Percentiles rank a stretch among this genome's conserved stretches.
Evolutionary conservation across 1,140 invertebrate genomes (phyloP).

Genomic region (Holotrichia oblita): DNA sequence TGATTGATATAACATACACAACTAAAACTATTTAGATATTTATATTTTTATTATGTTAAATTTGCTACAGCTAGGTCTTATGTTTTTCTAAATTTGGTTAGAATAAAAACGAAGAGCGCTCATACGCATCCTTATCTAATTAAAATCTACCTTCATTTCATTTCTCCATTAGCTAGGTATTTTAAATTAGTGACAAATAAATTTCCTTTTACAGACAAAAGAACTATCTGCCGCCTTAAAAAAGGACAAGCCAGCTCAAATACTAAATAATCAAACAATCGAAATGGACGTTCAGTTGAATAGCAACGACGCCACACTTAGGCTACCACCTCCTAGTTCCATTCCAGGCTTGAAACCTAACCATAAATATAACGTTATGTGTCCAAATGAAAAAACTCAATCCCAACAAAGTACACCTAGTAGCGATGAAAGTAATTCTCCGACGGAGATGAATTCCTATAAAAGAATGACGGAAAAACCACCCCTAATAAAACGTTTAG

Average conservation of each 20-base stretch:
- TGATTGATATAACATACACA: too few species aligned
- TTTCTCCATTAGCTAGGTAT: neutral
- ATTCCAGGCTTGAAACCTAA: conserved; percentile 65
- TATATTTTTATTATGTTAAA: too few species aligned
- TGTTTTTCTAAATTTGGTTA: too few species aligned
- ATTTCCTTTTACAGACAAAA: conserved; percentile 52
- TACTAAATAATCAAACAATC: conserved; percentile 52
- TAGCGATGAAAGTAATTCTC: conserved; percentile 87
- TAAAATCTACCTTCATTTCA: too few species aligned
- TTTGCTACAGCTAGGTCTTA: too few species aligned
- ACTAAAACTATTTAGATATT: too few species aligned
- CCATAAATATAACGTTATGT: conserved; percentile 64
- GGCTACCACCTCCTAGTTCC: conserved; percentile 64
- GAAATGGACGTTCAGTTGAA: conserved; percentile 67
- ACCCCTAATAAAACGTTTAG: conserved; percentile 80
- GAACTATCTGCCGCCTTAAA: conserved; percentile 54
- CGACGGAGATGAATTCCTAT: conserved; percentile 88
- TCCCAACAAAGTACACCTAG: conserved; percentile 75
- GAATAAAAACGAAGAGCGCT: too few species aligned
- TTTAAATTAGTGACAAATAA: neutral
- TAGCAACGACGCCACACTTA: conserved; percentile 63
- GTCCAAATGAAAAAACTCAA: conserved; percentile 60
- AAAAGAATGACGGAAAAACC: conserved; percentile 83
- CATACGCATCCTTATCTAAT: too few species aligned
- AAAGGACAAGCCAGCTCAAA: conserved; percentile 51